Evolutionary conservation across 2,888 invertebrate genomes (phyloP).

Genomic region (Acleris cristana): DNA sequence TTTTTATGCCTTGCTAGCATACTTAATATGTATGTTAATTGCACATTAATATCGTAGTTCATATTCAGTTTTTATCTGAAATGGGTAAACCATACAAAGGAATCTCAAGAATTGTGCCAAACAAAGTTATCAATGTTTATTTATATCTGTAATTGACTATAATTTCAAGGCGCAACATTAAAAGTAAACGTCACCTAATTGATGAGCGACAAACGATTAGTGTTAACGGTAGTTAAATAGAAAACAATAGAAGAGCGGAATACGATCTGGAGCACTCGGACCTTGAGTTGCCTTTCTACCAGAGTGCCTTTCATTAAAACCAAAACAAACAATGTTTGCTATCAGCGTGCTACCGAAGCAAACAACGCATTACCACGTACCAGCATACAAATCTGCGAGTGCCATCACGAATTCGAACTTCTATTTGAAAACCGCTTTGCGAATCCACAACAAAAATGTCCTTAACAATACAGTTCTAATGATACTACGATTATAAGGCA

Average conservation of each 20-base stretch:
- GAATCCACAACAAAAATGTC: constrained; percentile 56
- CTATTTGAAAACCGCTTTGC: constrained; percentile 53
- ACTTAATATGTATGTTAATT: constrained; percentile 10
- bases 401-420: constrained; percentile 70
- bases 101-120: too few species aligned
- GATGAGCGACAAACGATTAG: neutral
- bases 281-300: constrained; percentile 65
- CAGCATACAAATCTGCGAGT: constrained; percentile 75
- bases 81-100: neutral
- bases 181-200: constrained; percentile 8
- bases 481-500: constrained; percentile 73
- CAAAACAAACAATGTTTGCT: constrained; percentile 56
- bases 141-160: too few species aligned
- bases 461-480: constrained; percentile 66
- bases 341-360: constrained; percentile 42
- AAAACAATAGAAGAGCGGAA: constrained; percentile 3
- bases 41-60: constrained; percentile 5
- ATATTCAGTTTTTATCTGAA: neutral
- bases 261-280: constrained; percentile 45
- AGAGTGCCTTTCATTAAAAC: constrained; percentile 53
- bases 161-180: too few species aligned
- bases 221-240: neutral
- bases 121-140: too few species aligned
- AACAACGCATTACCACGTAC: constrained; percentile 63
- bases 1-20: constrained; percentile 7